Base-by-base conservation (phyloP, 1,140 invertebrate genomes). In the Macrotrachela quadricornifera region DNA sequence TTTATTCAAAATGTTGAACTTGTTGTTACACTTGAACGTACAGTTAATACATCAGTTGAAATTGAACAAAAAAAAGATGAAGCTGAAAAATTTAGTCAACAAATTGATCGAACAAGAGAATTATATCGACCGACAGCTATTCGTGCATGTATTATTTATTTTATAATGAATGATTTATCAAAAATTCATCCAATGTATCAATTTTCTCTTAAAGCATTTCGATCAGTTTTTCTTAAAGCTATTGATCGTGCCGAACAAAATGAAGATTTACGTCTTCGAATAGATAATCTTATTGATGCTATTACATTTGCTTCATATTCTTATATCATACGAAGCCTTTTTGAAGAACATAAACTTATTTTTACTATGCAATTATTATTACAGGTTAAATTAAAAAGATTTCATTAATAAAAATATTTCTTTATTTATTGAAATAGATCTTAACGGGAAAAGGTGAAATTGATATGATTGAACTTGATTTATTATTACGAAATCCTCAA, bases 181-280 rank as follows among this genome's bases (percentile, higher is more conserved):
- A 91, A 85, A 40, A 92, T 95, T 46, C 90, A 94, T 73, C 86
- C 85, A 1, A 92, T 94, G 60, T 95, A 95, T 69, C 86, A 92
- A 66, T 94, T 95, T 69, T 92, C 87, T 14, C 70, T 94, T 47
- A 92, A 94, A 80, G 86, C 88, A 12, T 94, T 94, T 70, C 88
- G 84, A 68, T 85, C 91, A 11, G 87, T 95, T 18, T 94, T 95
- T 69, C 84, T 90, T 74, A 91, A 88, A 62, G 88, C 88, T 10
- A 90, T 95, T 59, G 79, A 81, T 46, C 80, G 77, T 65, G 83
- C 87, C 6, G 79, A 82, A 59, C 77, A 79, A 12, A 77, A 81
- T 8, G 77, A 81, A 15, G 80, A 81, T 58, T 81, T 92, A 0
- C 71, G 75, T 52, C 67, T 71, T 46, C 71, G 88, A 61, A 86